phyloP scores from a whole-genome alignment of 2,797 vertebrate genomes.

The Poecilia velifera region DNA sequence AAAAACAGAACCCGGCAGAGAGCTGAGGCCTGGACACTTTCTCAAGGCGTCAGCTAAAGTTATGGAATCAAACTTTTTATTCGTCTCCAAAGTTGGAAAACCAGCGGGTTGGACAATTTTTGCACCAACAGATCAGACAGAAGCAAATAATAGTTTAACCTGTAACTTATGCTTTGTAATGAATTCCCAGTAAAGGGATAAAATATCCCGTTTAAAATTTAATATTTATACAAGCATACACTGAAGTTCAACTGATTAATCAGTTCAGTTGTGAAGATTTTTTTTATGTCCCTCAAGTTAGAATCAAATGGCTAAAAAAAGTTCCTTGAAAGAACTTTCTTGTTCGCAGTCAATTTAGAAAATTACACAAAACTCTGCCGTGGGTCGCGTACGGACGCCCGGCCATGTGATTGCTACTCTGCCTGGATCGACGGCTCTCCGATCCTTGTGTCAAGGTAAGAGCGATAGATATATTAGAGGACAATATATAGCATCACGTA shows the following conservation, averaged over 20 bases:
- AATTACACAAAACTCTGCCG: neutral
- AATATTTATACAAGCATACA: neutral
- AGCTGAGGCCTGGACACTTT: neutral
- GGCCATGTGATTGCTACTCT: no score
- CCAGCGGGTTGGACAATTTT: neutral
- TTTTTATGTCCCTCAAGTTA: neutral
- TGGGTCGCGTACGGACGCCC: no score
- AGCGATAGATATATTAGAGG: no score
- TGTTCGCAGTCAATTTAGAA: neutral
- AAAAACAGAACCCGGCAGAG: neutral
- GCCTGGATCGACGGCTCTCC: no score
- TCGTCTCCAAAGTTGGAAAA: neutral
- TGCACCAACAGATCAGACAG: neutral
- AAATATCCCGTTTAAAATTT: neutral
- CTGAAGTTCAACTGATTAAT: neutral
- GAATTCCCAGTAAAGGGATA: neutral
- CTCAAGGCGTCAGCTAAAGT: neutral
- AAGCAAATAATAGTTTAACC: neutral
- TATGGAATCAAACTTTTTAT: neutral
- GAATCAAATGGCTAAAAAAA: neutral
- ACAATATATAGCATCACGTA: no score
- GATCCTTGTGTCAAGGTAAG: no score
- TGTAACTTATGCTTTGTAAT: neutral
- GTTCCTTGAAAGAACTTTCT: neutral
- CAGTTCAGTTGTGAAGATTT: neutral